Conservation (phyloP, 2,113 vertebrate genomes). For the Quiscalus mexicanus region DNA sequence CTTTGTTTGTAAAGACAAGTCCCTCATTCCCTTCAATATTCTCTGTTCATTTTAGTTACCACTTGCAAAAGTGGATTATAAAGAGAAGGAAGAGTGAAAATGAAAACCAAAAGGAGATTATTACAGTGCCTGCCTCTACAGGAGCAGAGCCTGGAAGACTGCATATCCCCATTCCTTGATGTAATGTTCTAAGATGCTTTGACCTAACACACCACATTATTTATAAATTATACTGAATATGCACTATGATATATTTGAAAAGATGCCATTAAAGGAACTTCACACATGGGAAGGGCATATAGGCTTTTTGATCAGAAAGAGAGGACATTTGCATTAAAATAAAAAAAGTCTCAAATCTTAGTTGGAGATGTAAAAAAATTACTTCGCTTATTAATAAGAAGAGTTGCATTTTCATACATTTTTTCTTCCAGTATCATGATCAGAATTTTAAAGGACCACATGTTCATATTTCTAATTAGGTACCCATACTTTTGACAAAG, state of each 20-base stretch:
- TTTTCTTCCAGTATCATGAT: background rate
- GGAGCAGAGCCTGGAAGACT: slow-evolving; percentile 21
- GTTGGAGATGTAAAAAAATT: background rate
- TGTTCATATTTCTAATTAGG: background rate
- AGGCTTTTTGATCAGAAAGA: slow-evolving; percentile 21
- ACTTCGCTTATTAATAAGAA: background rate
- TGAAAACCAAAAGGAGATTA: slow-evolving; percentile 1
- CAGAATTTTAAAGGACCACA: background rate
- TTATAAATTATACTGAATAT: slow-evolving; percentile 62
- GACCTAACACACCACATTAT: slow-evolving; percentile 36
- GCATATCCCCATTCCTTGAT: background rate
- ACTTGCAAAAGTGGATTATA: background rate
- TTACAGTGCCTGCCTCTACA: background rate
- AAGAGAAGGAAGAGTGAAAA: background rate
- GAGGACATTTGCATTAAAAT: background rate
- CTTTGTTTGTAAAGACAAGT: background rate
- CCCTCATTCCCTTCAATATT: background rate
- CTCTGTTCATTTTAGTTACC: background rate
- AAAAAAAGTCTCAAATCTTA: background rate
- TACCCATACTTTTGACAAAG: background rate
- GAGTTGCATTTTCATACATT: background rate
- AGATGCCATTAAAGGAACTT: slow-evolving; percentile 24
- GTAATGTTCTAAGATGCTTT: background rate
- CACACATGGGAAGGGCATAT: background rate
- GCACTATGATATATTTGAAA: slow-evolving; percentile 42